phyloP scores from a whole-genome alignment of 2,888 invertebrate species.

The Ophioninae sp. region DNA sequence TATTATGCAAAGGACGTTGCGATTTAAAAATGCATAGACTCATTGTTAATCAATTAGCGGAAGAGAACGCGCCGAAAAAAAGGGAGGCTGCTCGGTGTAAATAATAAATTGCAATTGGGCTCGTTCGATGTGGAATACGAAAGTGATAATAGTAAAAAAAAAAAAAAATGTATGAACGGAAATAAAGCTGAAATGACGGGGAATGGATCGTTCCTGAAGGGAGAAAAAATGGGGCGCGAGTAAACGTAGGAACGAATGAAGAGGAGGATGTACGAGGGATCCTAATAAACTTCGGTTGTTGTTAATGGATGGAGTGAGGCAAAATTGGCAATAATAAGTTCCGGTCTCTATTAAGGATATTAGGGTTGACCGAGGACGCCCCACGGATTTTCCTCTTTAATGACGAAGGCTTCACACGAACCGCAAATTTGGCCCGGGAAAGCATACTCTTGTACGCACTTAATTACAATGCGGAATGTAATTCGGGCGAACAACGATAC shows the following conservation, averaged over 20 bases:
- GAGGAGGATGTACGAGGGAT: conserved; percentile 16
- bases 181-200: not conserved
- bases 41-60: conserved; percentile 42
- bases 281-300: conserved; percentile 29
- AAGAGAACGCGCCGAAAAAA: conserved; percentile 14
- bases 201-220: not conserved
- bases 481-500: conserved; percentile 23
- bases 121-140: not conserved
- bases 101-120: not conserved
- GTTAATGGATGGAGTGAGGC: conserved; percentile 59
- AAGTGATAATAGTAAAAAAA: not conserved
- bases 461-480: conserved; percentile 57
- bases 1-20: conserved; percentile 44
- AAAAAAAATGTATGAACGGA: not conserved
- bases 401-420: not conserved
- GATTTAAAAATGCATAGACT: conserved; percentile 50
- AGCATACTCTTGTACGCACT: conserved; percentile 55
- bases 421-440: conserved; percentile 47
- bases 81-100: not conserved
- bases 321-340: conserved; percentile 74
- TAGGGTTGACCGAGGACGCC: conserved; percentile 71
- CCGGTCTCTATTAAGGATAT: conserved; percentile 73
- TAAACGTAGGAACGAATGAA: not conserved
- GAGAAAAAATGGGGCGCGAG: too few species aligned
- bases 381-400: conserved; percentile 34